Percentiles rank a stretch among this genome's conserved stretches.
These are phyloP conservation scores for Echinops telfairi DNA, from an alignment of 2,113 vertebrate genomes.

Conservation along the genomic window DNA sequence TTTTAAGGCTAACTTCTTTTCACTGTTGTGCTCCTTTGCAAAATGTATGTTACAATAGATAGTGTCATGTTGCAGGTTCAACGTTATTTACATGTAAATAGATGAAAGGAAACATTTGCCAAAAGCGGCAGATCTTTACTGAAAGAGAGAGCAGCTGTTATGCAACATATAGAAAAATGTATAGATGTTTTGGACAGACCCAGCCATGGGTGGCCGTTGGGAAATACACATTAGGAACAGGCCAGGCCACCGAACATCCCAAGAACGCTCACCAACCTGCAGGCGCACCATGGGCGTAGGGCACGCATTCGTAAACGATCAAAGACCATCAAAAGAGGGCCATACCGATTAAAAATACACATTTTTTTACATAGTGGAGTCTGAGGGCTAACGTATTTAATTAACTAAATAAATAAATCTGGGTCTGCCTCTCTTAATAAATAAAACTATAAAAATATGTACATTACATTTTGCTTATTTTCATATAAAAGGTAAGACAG, in stretches of 20 bases:
- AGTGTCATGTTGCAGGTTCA: slow-evolving; percentile 99
- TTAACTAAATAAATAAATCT: slow-evolving; percentile 89
- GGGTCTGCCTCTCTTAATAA: slow-evolving; percentile 98
- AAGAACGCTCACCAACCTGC: slow-evolving; percentile 86
- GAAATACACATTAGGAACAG: slow-evolving; percentile 81
- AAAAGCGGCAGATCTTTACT: slow-evolving; percentile 95
- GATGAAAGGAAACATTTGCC: slow-evolving; percentile 93
- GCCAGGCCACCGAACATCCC: slow-evolving; percentile 84
- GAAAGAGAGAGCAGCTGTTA: slow-evolving; percentile 97
- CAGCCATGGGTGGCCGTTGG: slow-evolving; percentile 87
- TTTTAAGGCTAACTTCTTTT: slow-evolving; percentile 96
- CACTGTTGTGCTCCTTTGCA: slow-evolving; percentile 98
- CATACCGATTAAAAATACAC: slow-evolving; percentile 86
- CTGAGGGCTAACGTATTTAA: slow-evolving; percentile 94
- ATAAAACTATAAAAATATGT: slow-evolving; percentile 96
- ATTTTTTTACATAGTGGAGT: slow-evolving; percentile 80
- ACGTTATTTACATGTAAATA: slow-evolving; percentile 99
- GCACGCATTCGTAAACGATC: slow-evolving; percentile 87
- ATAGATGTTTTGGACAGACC: slow-evolving; percentile 94
- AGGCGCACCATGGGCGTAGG: slow-evolving; percentile 87
- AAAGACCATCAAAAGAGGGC: slow-evolving; percentile 90
- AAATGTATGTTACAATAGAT: slow-evolving; percentile 99
- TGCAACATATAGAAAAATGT: slow-evolving; percentile 98
- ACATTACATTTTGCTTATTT: slow-evolving; percentile 99
- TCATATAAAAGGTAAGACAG: slow-evolving; percentile 99